Evolutionary conservation across 2,888 invertebrate species (phyloP), one percentile per base, ranked within the genome.

Genomic region (Embidobia sp.): DNA sequence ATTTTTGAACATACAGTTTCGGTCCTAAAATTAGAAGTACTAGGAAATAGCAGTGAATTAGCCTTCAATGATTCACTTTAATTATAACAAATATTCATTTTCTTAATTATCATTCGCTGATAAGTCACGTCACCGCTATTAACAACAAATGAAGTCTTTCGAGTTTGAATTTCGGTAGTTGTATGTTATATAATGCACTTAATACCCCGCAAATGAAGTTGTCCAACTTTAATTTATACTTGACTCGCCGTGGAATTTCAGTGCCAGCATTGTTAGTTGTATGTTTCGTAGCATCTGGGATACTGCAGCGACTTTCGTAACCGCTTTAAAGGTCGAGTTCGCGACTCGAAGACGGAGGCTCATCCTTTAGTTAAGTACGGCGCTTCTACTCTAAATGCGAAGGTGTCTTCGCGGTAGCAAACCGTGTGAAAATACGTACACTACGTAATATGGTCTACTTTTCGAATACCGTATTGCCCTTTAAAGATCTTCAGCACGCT

Each of bases 321-420:
- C 67, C 67, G 59, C 81, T 48, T 81, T 82, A 84, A 84, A 84
- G 84, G 83, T 84, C 82, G 84, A 83, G 83, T 84, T 73, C 73
- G 73, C 73, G 80, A 82, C 79, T 81, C 70, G 55, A 78, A 78
- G 79, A 77, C 29, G 42, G 27, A 72, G 75, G 40, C 73, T 73
- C 79, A 77, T 81, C 80, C 74, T 77, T 79, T 66, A 51, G 57
- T 74, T 48, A 74, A 74, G 72, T 57, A 69, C 67, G 49, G 77
- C 53, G 57, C 64, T 73, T 72, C 73, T 73, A 76, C 59, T 78
- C 75, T 73, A 79, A 79, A 79, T 77, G 74, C 79, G 61, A 79
- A 74, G 69, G 57, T 66, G 61, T 69, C 73, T 77, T 64, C 74
- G 77, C 64, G 57, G 73, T 74, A 73, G 77, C 70, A 44, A 64